A percentile compares a stretch with the other conserved stretches of the same genome.
Evolutionary conservation across 2,797 vertebrate species (phyloP).

Genomic region (Amniataba percoides): DNA sequence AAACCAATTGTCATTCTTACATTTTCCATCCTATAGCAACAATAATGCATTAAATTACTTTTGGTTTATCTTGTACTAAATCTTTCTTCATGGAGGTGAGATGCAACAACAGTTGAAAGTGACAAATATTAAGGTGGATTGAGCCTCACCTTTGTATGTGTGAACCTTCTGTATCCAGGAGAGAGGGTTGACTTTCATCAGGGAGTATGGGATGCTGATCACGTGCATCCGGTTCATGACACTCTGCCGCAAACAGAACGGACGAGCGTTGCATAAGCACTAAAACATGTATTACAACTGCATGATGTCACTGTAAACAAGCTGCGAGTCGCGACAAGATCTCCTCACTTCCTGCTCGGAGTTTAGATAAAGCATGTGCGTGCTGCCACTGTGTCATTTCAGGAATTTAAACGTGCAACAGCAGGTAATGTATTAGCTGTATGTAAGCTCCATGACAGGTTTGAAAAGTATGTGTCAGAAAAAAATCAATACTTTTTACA

Average conservation of each 20-base stretch:
- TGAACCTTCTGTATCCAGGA: slow-evolving; percentile 99
- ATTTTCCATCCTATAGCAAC: not conserved
- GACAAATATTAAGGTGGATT: not conserved
- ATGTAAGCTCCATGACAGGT: not conserved
- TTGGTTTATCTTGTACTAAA: not conserved
- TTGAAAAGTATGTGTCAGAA: slow-evolving; percentile 5
- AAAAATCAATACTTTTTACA: slow-evolving; percentile 18
- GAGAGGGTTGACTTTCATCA: slow-evolving; percentile 98
- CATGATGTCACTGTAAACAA: slow-evolving; percentile 37
- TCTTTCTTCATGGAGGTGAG: not conserved
- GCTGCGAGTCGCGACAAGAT: slow-evolving; percentile 2
- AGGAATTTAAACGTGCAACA: slow-evolving; percentile 24
- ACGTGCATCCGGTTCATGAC: slow-evolving; percentile 97
- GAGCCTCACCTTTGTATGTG: slow-evolving; percentile 90
- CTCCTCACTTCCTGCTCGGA: not conserved
- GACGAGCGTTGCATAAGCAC: slow-evolving; percentile 45
- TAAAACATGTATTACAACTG: slow-evolving; percentile 9
- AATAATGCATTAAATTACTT: not conserved
- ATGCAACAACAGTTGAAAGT: not conserved
- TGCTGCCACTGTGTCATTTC: slow-evolving; percentile 1
- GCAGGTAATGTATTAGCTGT: slow-evolving; percentile 18
- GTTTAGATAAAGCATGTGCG: not conserved
- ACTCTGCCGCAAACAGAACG: slow-evolving; percentile 83
- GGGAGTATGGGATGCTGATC: slow-evolving; percentile 95
- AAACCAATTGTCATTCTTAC: not conserved